Conservation (phyloP, 1,140 invertebrate genomes). For the Acyrthosiphon pisum region DNA sequence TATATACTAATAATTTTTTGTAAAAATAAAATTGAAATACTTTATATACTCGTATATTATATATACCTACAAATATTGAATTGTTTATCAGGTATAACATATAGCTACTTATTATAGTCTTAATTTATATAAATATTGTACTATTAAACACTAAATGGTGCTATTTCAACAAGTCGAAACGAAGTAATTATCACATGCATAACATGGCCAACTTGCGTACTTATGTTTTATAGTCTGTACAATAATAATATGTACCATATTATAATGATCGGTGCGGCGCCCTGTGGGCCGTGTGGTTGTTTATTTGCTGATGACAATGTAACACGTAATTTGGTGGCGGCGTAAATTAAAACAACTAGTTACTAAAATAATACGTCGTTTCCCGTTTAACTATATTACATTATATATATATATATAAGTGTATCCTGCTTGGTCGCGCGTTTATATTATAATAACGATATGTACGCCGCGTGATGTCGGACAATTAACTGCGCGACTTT, state of each 20-base stretch:
- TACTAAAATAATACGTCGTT: constrained; percentile 2
- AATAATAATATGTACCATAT: constrained; percentile 4
- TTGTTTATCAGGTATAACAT: background rate
- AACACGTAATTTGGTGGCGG: constrained; percentile 34
- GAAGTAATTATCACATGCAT: background rate
- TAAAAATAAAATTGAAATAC: background rate
- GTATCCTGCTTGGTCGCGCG: constrained; percentile 33
- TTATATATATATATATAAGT: background rate
- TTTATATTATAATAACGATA: constrained; percentile 7
- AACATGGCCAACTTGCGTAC: background rate
- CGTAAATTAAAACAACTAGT: constrained; percentile 37
- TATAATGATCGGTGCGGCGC: background rate
- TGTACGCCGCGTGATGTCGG: constrained; percentile 12
- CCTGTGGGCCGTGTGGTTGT: background rate
- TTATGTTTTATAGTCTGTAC: background rate
- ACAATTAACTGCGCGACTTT: constrained; percentile 37
- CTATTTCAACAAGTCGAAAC: constrained; percentile 15
- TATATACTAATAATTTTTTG: background rate
- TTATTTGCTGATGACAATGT: constrained; percentile 30
- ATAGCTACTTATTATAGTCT: too few species aligned
- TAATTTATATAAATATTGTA: background rate
- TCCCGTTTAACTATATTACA: background rate
- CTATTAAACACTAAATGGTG: background rate
- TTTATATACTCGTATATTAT: background rate
- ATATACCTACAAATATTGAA: background rate